Evolutionary conservation across 2,888 invertebrate species (phyloP).

Genomic region (Cataglyphis altisquamis): DNA sequence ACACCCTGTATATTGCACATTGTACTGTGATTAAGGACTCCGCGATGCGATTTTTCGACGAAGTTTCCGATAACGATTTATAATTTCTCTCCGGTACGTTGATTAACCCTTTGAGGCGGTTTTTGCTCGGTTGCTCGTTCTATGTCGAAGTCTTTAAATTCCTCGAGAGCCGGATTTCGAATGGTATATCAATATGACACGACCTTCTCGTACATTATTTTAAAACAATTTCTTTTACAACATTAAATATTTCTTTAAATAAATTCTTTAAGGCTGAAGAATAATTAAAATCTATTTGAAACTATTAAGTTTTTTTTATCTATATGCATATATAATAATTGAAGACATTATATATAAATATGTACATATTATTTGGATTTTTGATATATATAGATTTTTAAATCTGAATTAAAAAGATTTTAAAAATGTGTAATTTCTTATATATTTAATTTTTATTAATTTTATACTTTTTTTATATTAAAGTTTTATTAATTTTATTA

Average conservation of each 20-base stretch:
- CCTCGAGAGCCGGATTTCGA: conserved; percentile 24
- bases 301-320: background rate
- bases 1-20: background rate
- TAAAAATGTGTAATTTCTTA: background rate
- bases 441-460: background rate
- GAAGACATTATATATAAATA: background rate
- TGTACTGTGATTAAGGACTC: conserved; percentile 7
- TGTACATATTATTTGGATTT: background rate
- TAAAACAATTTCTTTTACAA: background rate
- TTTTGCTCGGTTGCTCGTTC: conserved; percentile 34
- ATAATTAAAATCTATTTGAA: background rate
- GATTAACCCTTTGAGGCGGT: conserved; percentile 39
- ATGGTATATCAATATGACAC: background rate
- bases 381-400: conserved; percentile 2
- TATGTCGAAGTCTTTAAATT: conserved; percentile 8
- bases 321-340: background rate
- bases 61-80: conserved; percentile 45
- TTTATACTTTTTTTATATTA: too few relatives aligned
- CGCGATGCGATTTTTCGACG: conserved; percentile 42
- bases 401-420: background rate
- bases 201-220: background rate
- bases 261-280: background rate
- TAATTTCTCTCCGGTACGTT: conserved; percentile 38
- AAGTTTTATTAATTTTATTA: too few relatives aligned
- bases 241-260: background rate